A percentile compares a stretch with the other conserved stretches of the same genome.
phyloP scores from a whole-genome alignment of 2,797 vertebrate genomes.

The Dallia pectoralis region DNA sequence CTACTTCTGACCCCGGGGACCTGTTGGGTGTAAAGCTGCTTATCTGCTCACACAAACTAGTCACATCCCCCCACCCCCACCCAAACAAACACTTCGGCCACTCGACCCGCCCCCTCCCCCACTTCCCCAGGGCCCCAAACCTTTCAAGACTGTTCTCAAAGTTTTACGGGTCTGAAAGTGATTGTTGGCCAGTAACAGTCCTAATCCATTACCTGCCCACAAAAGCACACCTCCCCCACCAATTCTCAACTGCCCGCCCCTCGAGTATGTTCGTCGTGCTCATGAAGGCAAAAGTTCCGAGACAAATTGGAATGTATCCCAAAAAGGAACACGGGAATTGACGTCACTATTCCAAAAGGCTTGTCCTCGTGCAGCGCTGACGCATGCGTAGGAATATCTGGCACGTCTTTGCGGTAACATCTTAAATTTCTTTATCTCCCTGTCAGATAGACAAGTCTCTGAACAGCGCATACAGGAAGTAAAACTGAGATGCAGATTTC shows the following conservation, averaged over 20 bases:
- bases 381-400: too few relatives aligned
- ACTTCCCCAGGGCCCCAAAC: conserved; percentile 17
- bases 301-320: too few relatives aligned
- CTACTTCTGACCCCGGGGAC: conserved; percentile 62
- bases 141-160: conserved; percentile 27
- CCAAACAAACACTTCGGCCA: not conserved
- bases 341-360: too few relatives aligned
- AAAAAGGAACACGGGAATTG: too few relatives aligned
- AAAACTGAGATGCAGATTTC: not conserved
- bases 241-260: too few relatives aligned
- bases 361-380: too few relatives aligned
- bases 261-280: too few relatives aligned
- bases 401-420: not conserved
- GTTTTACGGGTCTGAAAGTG: conserved; percentile 37
- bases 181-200: not conserved
- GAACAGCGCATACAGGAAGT: not conserved
- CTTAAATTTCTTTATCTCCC: not conserved
- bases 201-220: too few relatives aligned
- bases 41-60: conserved; percentile 34
- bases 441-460: not conserved
- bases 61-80: not conserved
- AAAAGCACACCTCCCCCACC: too few relatives aligned
- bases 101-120: not conserved
- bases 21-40: conserved; percentile 59
- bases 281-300: too few relatives aligned